phyloP scores from a whole-genome alignment of 1,140 invertebrate species.

The Nebria ingens region DNA sequence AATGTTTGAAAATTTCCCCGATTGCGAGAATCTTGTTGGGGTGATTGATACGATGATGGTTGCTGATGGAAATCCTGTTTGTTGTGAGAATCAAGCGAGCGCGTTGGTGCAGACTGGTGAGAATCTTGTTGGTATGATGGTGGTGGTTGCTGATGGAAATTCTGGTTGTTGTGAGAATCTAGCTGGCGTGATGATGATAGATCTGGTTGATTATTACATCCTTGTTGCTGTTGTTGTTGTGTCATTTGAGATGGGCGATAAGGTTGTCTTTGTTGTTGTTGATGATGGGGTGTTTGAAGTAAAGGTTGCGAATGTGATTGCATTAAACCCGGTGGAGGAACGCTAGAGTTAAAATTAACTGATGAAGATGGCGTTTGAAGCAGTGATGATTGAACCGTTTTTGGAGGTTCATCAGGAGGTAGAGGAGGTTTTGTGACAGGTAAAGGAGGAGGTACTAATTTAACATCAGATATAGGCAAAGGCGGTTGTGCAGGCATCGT shows the following conservation, averaged over 20 bases:
- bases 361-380: slow-evolving; percentile 14
- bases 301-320: too few species aligned
- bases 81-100: too few species aligned
- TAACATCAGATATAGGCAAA: slow-evolving; percentile 22
- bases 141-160: too few species aligned
- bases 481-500: slow-evolving; percentile 30
- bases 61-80: too few species aligned
- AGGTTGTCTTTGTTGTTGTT: neutral
- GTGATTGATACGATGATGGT: too few species aligned
- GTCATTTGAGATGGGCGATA: slow-evolving; percentile 12
- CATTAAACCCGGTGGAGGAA: slow-evolving; percentile 14
- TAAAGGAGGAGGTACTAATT: slow-evolving; percentile 33
- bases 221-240: neutral
- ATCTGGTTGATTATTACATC: too few species aligned
- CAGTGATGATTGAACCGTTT: slow-evolving; percentile 7
- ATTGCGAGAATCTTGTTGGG: too few species aligned
- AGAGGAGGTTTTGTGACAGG: slow-evolving; percentile 42
- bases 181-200: too few species aligned
- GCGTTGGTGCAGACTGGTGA: too few species aligned
- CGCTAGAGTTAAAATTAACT: neutral
- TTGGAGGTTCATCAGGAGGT: slow-evolving; percentile 33
- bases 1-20: slow-evolving; percentile 7
- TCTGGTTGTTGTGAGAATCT: neutral
- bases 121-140: too few species aligned
- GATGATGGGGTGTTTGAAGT: too few species aligned